Evolutionary conservation across 1,140 invertebrate species (phyloP), one percentile per base, ranked within the genome.

Genomic region (Drosophila cardini): DNA sequence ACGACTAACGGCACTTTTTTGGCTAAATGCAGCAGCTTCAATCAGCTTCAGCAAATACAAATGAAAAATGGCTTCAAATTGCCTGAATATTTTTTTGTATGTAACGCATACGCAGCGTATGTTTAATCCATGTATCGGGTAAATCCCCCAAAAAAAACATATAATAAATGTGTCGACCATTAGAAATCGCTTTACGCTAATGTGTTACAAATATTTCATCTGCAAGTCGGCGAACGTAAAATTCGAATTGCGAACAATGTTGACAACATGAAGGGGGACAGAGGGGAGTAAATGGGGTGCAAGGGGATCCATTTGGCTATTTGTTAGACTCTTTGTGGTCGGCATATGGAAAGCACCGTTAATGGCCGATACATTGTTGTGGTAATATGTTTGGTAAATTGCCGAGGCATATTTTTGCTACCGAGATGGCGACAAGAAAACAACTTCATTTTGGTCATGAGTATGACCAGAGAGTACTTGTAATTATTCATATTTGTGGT

Each of bases 401-500:
- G 86, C 76, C 46, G 32, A 74, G 70, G 77, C 79, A 89, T 80
- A 82, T 83, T 79, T 82, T 50, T 71, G 79, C 83, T 86, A 87
- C 79, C 79, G 67, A 52, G 48, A 80, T 62, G 62, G 76, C 62
- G 73, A 56, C 68, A 65, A 61, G 60, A 61, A 61, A 57, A 72
- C 63, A 57, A 60, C 57, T 60, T 82, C 73, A 77, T 67, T 76
- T 76, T 56, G 63, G 71, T 15, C 64, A 72, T 68, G 64, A 73
- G 79, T 72, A 84, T 64, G 53, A 72, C 61, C 72, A 67, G 62
- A 38, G 50, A 70, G 72, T 78, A 60, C 83, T 34, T 43, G 72
- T 80, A 87, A 87, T 87, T 89, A 87, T 87, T 87, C 84, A 87
- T 87, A 80, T 89, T 79, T 87, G 84, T 72, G 84, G 83, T 87